Percentiles rank a stretch among this genome's conserved stretches.
Evolutionary conservation across 2,113 vertebrate species (phyloP).

Genomic region (Tyto alba): DNA sequence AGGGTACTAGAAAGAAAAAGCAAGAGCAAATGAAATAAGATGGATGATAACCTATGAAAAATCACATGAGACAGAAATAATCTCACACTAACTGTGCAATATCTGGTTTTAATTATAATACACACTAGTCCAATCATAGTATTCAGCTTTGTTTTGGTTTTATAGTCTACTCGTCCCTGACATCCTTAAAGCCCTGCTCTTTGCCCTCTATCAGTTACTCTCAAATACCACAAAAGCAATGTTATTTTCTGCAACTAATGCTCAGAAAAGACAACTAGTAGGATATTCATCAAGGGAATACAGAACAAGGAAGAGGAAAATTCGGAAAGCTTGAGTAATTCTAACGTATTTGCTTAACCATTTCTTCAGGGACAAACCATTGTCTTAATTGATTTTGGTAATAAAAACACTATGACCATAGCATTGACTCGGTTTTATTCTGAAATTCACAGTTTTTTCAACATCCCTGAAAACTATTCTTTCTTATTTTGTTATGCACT

Average conservation of each 20-base stretch:
- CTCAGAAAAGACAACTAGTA: neutral
- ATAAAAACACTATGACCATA: neutral
- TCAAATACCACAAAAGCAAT: neutral
- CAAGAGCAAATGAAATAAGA: neutral
- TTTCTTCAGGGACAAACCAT: neutral
- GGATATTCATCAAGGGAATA: neutral
- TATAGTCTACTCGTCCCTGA: neutral
- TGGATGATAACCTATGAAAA: neutral
- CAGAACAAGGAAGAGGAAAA: neutral
- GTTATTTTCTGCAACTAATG: neutral
- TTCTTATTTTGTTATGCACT: neutral
- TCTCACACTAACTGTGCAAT: neutral
- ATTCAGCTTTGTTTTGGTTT: neutral
- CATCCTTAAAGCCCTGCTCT: neutral
- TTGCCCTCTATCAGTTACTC: neutral
- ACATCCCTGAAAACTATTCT: neutral
- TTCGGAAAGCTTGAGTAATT: neutral
- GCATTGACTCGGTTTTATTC: neutral
- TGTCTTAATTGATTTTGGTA: neutral
- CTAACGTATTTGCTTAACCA: neutral
- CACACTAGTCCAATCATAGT: neutral
- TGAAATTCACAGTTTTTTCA: neutral
- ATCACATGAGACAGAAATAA: constrained; percentile 12
- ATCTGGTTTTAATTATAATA: constrained; percentile 38
- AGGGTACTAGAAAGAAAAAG: constrained; percentile 78